Base-by-base conservation (phyloP, 2,113 vertebrate genomes). In the Aspiorhynchus laticeps region DNA sequence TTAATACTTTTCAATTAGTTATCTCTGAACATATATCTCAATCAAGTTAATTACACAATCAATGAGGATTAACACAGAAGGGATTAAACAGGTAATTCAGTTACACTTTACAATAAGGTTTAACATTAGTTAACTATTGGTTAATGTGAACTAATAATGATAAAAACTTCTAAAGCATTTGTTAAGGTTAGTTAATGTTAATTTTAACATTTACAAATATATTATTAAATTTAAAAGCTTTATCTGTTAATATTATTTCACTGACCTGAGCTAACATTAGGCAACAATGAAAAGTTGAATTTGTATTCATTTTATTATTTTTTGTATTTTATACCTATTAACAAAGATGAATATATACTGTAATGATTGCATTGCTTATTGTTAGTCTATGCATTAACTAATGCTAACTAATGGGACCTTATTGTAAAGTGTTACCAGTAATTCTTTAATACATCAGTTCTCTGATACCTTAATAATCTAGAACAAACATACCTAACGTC, bases 401-500 rank as follows among this genome's bases (percentile, higher is more conserved):
- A 48, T 2, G 0, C 24, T 75, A 46, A 75, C 41, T 46, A 28
- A 43, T 38, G 17, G 71, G 21, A 74, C 69, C 9, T 73, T 12
- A 12, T 7, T 7, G 24, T 75, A 75, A 43, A 43, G 11, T 15
- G 38, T 43, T 24, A 11, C 69, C 19, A 4, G 69, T 38, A 10
- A 38, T 71, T 38, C 4, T 36, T 71, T 71, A 71, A 38, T 41
- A 41, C 4, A 41, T 38, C 36, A 12, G 11, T 5, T 76, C 12
- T 43, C 41, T 43, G 73, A 15, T 15, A 76, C 5, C 73, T 75
- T 75, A 75, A 26, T 82, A 24, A n/a, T 38, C 36, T 74, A 41
- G 21, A 73, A 86, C 65, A 17, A 76, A 86, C 59, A 24, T 24
- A 36, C 15, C 4, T 74, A 80, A 86, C 24, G 48, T 76, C 61